Conservation (phyloP, 2,797 vertebrate species). For the Sebastolobus altivelis region DNA sequence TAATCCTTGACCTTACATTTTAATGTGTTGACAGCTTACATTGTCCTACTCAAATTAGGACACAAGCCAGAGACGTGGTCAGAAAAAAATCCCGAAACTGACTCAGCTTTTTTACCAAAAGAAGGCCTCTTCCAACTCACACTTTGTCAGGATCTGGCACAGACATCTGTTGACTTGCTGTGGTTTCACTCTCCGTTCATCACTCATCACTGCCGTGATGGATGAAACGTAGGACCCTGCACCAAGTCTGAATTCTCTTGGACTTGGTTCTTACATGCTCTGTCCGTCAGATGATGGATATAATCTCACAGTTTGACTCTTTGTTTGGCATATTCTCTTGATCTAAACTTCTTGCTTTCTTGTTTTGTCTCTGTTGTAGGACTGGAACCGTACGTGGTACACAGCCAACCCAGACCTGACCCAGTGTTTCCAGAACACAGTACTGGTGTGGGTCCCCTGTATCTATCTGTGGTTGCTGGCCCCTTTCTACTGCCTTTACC, state of each 20-base stretch:
- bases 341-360: constrained; percentile 27
- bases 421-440: constrained; percentile 95
- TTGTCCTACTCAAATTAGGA: constrained; percentile 43
- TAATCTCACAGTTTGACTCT: constrained; percentile 36
- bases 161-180: constrained; percentile 65
- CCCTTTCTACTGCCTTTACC: constrained; percentile 91
- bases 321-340: constrained; percentile 5
- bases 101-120: constrained; percentile 59
- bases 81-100: constrained; percentile 48
- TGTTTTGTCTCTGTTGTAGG: constrained; percentile 79
- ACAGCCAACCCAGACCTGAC: constrained; percentile 94
- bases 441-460: constrained; percentile 94
- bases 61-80: constrained; percentile 35
- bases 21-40: constrained; percentile 47
- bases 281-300: constrained; percentile 56
- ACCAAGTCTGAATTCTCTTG: constrained; percentile 48
- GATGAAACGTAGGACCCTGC: constrained; percentile 40
- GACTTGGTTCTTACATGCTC: constrained; percentile 15
- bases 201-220: constrained; percentile 36
- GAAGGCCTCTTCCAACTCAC: constrained; percentile 35
- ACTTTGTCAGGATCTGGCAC: constrained; percentile 37
- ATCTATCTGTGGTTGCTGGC: constrained; percentile 93
- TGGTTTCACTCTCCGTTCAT: constrained; percentile 54
- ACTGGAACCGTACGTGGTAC: constrained; percentile 95
- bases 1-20: constrained; percentile 49